Percentiles rank a stretch among this genome's conserved stretches.
phyloP scores from a whole-genome alignment of 2,888 invertebrate species.

The Nasonia oneida region DNA sequence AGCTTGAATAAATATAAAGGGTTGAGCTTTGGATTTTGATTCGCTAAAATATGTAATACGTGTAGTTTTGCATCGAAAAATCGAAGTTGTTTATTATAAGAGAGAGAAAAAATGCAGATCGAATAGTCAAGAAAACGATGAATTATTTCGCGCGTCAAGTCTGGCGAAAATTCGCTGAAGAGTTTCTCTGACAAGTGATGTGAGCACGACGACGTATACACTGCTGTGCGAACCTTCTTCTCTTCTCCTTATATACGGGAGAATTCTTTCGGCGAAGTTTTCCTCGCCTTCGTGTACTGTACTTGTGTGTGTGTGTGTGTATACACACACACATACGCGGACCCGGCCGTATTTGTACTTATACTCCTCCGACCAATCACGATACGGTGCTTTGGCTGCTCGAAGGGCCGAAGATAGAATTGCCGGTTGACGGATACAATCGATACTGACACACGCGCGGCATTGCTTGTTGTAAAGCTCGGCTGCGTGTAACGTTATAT shows the following conservation, averaged over 20 bases:
- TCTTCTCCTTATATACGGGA: neutral
- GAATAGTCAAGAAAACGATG: no score
- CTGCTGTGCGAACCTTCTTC: neutral
- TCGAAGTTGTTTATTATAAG: no score
- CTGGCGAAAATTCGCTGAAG: slow-evolving; percentile 15
- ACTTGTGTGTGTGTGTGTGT: neutral
- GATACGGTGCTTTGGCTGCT: neutral
- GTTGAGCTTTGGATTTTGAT: no score
- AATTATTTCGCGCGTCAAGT: no score
- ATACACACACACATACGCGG: no score
- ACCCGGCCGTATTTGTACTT: slow-evolving; percentile 19
- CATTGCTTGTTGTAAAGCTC: no score
- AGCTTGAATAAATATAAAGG: neutral
- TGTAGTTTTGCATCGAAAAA: neutral
- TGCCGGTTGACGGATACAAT: neutral
- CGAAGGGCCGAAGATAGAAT: neutral
- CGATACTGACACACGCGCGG: neutral
- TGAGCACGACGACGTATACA: slow-evolving; percentile 13
- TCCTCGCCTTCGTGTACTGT: neutral
- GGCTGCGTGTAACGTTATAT: neutral
- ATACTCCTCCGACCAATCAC: slow-evolving; percentile 26
- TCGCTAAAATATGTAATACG: no score
- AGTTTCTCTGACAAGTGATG: slow-evolving; percentile 42
- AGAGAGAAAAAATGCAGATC: no score
- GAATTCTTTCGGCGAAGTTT: slow-evolving; percentile 21